These are phyloP conservation scores for Nesospiza acunhae DNA, from an alignment of 2,113 vertebrate genomes.

Conservation along the genomic window DNA sequence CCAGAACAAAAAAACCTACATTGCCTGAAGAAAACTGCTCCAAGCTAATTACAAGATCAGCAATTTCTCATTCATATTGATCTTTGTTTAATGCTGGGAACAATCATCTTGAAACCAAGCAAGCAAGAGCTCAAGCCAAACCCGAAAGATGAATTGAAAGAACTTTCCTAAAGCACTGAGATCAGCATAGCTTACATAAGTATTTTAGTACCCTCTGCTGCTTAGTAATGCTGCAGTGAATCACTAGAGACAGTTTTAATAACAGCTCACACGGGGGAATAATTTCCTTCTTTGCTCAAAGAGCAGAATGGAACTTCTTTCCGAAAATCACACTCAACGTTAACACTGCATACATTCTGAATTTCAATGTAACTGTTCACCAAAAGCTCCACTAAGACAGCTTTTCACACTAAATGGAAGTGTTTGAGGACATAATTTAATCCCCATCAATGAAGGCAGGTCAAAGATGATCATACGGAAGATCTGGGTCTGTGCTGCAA, in stretches of 20 bases:
- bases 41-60: constrained; percentile 2
- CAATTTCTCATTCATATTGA: constrained; percentile 40
- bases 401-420: neutral
- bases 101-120: constrained; percentile 13
- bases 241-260: constrained; percentile 61
- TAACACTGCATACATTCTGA: neutral
- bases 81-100: constrained; percentile 6
- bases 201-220: constrained; percentile 52
- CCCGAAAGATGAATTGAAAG: constrained; percentile 23
- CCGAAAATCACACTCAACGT: neutral
- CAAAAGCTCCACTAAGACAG: neutral
- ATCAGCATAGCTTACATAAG: constrained; percentile 43
- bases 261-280: constrained; percentile 25
- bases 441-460: neutral
- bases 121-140: constrained; percentile 1
- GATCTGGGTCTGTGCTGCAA: neutral
- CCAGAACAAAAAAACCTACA: neutral
- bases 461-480: neutral
- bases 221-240: constrained; percentile 56
- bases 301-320: constrained; percentile 15
- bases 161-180: constrained; percentile 34
- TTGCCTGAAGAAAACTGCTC: neutral
- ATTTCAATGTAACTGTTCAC: neutral
- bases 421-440: neutral
- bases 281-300: constrained; percentile 44